Evolutionary conservation across 1,140 invertebrate genomes (phyloP), one percentile per base, ranked within the genome.

Genomic region (Hestina assimilis): DNA sequence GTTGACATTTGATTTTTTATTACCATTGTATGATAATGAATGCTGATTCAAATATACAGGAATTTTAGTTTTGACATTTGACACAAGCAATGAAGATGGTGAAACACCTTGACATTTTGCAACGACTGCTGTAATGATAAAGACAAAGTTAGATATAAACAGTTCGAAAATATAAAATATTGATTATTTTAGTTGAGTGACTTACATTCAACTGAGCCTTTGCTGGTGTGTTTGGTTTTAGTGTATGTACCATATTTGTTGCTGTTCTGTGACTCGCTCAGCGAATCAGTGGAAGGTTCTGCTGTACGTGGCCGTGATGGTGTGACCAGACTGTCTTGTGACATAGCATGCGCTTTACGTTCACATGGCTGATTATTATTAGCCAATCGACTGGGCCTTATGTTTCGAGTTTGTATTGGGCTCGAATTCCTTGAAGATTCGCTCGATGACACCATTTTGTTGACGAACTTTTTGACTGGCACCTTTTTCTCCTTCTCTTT

Each of bases 181-280:
- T 23, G 21, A 42, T 29, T 7, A 50, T 50, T n/a, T 6, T 31
- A 20, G 7, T 14, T 17, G 33, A 29, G 7, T 15, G 58, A 82
- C 79, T 83, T 61, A 86, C 80, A 68, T 66, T 83, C 77, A 21
- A 67, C 45, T 7, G 72, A 71, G 47, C 72, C 78, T 20, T 75
- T 72, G 11, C 46, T 58, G 1, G 68, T 62, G 26, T 76, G 79
- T 51, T 72, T 83, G 1, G 60, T 55, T 42, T 84, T 85, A 0
- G 82, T 87, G 46, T 84, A 87, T 0, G 84, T 87, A 1, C 75
- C 84, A 28, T 85, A 87, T 53, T 75, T 84, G 51, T 84, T 85
- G 50, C 69, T 82, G 8, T 66, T 75, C 20, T 79, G 78, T 1
- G 81, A 82, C 47, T 84, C 79, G 47, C 76, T 83, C 6, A 75